Percentiles rank a stretch among this genome's conserved stretches.
phyloP scores from a whole-genome alignment of 2,888 invertebrate species.

The Meloe dianella region DNA sequence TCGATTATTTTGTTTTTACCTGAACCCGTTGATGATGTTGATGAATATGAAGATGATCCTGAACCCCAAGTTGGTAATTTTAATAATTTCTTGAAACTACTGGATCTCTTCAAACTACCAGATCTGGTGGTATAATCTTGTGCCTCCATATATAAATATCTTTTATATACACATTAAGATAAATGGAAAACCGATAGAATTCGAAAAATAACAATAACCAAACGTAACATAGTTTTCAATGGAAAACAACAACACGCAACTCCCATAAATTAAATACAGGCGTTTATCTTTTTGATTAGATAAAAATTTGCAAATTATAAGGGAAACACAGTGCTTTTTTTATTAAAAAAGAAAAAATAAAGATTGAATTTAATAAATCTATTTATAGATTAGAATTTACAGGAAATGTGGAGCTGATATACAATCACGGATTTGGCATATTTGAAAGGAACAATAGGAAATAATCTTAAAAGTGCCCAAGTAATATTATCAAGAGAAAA shows the following conservation, averaged over 20 bases:
- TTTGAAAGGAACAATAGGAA: conserved; percentile 15
- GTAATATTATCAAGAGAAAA: background rate
- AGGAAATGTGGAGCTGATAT: conserved; percentile 32
- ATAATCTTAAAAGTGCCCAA: conserved; percentile 13
- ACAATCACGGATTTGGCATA: conserved; percentile 31
- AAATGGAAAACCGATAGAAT: conserved; percentile 6
- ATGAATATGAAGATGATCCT: conserved; percentile 46
- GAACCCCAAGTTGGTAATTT: conserved; percentile 62
- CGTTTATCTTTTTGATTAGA: conserved; percentile 17
- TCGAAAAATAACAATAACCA: background rate
- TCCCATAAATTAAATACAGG: background rate
- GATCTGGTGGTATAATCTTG: conserved; percentile 55
- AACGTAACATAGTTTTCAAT: conserved; percentile 11
- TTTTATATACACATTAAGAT: conserved; percentile 2
- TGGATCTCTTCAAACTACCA: conserved; percentile 62
- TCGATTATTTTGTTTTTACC: conserved; percentile 25
- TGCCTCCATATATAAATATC: conserved; percentile 48
- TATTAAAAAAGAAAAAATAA: conserved; percentile 15
- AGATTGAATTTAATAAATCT: conserved; percentile 15
- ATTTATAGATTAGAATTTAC: conserved; percentile 28
- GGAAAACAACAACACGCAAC: background rate
- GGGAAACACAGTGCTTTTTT: background rate
- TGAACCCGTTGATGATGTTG: conserved; percentile 22
- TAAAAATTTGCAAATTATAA: conserved; percentile 14
- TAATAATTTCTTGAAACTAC: conserved; percentile 64